Conservation (phyloP, 2,113 vertebrate species). For the Limnothrissa miodon region DNA sequence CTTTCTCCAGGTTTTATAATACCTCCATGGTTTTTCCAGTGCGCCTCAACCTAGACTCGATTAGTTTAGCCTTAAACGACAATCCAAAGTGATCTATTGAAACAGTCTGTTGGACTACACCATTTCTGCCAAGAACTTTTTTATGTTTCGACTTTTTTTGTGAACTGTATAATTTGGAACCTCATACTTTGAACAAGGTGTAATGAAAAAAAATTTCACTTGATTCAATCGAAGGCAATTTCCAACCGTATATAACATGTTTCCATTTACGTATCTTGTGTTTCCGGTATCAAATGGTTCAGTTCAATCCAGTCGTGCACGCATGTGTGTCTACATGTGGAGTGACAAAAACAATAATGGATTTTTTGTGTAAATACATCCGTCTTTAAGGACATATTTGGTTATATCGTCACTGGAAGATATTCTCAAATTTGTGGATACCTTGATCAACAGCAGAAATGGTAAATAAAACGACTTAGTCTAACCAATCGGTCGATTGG, state of each 20-base stretch:
- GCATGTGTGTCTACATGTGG: constrained; percentile 34
- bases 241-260: not conserved
- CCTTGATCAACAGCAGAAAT: constrained; percentile 38
- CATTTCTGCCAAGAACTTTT: not conserved
- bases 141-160: not conserved
- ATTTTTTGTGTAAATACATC: not conserved
- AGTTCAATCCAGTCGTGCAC: constrained; percentile 40
- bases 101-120: constrained; percentile 19
- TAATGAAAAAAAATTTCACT: not conserved
- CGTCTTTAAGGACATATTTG: not conserved
- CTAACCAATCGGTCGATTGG: not conserved
- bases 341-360: not conserved
- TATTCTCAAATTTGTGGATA: not conserved
- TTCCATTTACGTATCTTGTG: not conserved
- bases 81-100: not conserved
- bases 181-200: not conserved
- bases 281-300: constrained; percentile 45
- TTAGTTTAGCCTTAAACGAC: not conserved
- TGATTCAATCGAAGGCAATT: not conserved
- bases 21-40: too few species aligned
- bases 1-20: too few species aligned
- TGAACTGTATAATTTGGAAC: not conserved
- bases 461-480: constrained; percentile 45
- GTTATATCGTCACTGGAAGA: not conserved
- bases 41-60: not conserved